phyloP scores from a whole-genome alignment of 1,140 invertebrate species.

The Colletes latitarsis region DNA sequence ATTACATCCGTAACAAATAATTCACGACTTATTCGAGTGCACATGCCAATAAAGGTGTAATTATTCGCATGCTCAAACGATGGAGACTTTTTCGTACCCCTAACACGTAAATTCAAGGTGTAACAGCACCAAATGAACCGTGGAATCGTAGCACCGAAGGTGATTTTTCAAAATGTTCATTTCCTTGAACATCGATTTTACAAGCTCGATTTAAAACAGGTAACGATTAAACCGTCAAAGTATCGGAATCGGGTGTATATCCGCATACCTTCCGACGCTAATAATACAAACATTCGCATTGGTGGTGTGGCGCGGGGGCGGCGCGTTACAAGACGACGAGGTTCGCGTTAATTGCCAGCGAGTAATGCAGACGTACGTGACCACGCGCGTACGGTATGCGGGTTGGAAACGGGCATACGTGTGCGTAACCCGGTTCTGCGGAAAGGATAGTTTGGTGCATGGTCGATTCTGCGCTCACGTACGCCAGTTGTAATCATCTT shows the following conservation, averaged over 20 bases:
- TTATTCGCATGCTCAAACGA: no score
- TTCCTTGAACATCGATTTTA: no score
- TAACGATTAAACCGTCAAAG: conserved; percentile 34
- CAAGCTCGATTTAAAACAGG: neutral
- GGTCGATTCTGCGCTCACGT: conserved; percentile 40
- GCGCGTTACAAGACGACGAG: conserved; percentile 1
- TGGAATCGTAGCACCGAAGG: no score
- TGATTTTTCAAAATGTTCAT: no score
- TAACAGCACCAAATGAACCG: no score
- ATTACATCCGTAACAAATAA: no score
- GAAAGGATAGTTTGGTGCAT: conserved; percentile 39
- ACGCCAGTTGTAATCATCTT: conserved; percentile 52
- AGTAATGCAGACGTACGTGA: conserved; percentile 32
- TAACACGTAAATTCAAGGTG: no score
- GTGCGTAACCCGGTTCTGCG: neutral
- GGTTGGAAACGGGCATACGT: conserved; percentile 15
- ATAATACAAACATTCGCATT: conserved; percentile 23
- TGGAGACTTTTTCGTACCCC: no score
- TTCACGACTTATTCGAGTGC: no score
- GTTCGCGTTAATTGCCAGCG: conserved; percentile 28
- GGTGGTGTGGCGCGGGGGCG: neutral
- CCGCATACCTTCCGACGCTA: conserved; percentile 1
- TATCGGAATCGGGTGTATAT: neutral
- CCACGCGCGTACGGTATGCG: conserved; percentile 31
- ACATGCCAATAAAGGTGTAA: no score